Percentiles rank a stretch among this genome's conserved stretches.
phyloP scores from a whole-genome alignment of 2,113 vertebrate genomes.

The Panurus biarmicus region DNA sequence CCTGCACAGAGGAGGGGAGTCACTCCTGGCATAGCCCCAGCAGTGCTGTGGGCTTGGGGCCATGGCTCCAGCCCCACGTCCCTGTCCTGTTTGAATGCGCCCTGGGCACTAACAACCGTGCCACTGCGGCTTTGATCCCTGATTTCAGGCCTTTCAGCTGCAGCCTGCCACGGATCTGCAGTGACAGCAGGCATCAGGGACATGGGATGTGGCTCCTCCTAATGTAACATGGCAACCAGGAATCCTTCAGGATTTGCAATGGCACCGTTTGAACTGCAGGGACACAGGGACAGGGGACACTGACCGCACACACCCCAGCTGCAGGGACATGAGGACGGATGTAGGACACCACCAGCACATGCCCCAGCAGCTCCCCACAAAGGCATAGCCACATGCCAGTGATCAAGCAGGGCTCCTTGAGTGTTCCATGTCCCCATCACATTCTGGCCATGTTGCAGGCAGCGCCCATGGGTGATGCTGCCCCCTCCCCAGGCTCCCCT shows the following conservation, averaged over 20 bases:
- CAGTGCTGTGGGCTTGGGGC: accelerated
- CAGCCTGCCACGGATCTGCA: not conserved
- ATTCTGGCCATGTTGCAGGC: accelerated
- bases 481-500: accelerated
- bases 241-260: accelerated
- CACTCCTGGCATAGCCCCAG: not conserved
- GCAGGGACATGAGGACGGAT: not conserved
- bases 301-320: accelerated
- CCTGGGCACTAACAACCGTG: not conserved
- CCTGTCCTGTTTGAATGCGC: accelerated
- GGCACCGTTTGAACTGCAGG: not conserved
- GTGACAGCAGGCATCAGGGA: not conserved
- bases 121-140: not conserved
- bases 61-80: accelerated
- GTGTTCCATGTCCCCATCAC: not conserved
- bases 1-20: not conserved
- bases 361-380: not conserved
- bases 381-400: not conserved
- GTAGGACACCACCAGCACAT: accelerated
- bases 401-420: not conserved
- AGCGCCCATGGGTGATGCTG: not conserved
- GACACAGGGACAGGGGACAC: accelerated
- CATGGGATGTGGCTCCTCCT: not conserved
- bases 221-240: slow-evolving; percentile 3
- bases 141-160: not conserved